A percentile compares a stretch with the other conserved stretches of the same genome.
Evolutionary conservation across 2,888 invertebrate species (phyloP).

Genomic region (Antheraea yamamai): DNA sequence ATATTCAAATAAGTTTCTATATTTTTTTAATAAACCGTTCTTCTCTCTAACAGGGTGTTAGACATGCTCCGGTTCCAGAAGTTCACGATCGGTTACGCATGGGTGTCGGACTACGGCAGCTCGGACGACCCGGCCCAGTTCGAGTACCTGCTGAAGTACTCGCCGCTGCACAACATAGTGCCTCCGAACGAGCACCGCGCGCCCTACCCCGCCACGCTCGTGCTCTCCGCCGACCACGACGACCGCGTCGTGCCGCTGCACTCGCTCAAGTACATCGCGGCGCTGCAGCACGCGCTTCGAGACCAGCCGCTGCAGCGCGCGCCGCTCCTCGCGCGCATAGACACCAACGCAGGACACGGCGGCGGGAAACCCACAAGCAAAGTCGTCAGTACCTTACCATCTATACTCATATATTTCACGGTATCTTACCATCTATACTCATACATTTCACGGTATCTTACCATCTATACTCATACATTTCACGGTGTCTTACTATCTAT

Average conservation of each 20-base stretch:
- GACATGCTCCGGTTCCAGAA: slow-evolving; percentile 99
- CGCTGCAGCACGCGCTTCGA: slow-evolving; percentile 89
- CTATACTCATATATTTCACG: background rate
- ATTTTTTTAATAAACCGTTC: too few species aligned
- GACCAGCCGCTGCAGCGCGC: slow-evolving; percentile 84
- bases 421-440: too few species aligned
- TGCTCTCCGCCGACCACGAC: slow-evolving; percentile 99
- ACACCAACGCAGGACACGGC: slow-evolving; percentile 98
- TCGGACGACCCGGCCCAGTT: slow-evolving; percentile 94
- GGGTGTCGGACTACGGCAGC: slow-evolving; percentile 97
- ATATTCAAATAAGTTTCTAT: too few species aligned
- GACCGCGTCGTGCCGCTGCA: slow-evolving; percentile 99
- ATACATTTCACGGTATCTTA: too few species aligned
- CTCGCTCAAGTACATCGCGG: slow-evolving; percentile 96
- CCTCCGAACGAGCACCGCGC: slow-evolving; percentile 81
- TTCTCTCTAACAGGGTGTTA: slow-evolving; percentile 86
- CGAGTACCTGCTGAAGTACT: slow-evolving; percentile 91
- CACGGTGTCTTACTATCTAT: too few species aligned
- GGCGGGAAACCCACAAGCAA: slow-evolving; percentile 98
- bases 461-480: too few species aligned
- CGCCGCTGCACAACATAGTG: slow-evolving; percentile 95
- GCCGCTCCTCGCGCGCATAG: slow-evolving; percentile 94
- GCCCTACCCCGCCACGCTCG: slow-evolving; percentile 95
- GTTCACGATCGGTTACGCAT: slow-evolving; percentile 98
- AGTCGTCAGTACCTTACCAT: slow-evolving; percentile 82